A percentile compares a stretch with the other conserved stretches of the same genome.
These are phyloP conservation scores for silkworm (Bombyx mori) DNA, from an alignment of 1,140 invertebrate genomes.

Conservation along the genomic window DNA sequence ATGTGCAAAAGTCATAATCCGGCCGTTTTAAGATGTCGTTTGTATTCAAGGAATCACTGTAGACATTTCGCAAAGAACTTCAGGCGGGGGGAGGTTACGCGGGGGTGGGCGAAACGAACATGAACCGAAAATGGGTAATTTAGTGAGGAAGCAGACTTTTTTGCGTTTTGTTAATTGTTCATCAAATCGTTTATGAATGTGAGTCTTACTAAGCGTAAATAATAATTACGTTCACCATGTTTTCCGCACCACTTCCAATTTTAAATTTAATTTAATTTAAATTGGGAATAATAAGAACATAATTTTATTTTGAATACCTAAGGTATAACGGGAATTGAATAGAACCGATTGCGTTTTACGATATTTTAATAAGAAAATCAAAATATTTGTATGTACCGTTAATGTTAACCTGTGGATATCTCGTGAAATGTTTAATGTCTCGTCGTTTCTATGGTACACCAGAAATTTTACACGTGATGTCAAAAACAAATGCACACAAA, in stretches of 20 bases:
- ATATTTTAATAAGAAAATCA: conserved; percentile 1
- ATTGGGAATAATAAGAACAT: too few relatives aligned
- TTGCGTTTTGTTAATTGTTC: too few relatives aligned
- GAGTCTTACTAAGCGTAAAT: background rate
- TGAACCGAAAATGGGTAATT: conserved; percentile 49
- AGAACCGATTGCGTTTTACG: background rate
- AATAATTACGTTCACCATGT: too few relatives aligned
- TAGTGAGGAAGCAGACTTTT: conserved; percentile 42
- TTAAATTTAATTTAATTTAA: too few relatives aligned
- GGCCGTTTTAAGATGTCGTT: conserved; percentile 60
- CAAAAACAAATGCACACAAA: too few relatives aligned
- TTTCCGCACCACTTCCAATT: too few relatives aligned
- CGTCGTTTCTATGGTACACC: too few relatives aligned
- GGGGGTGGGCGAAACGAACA: conserved; percentile 32
- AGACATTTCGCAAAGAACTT: conserved; percentile 67
- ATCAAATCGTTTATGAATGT: background rate
- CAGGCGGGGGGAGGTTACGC: conserved; percentile 21
- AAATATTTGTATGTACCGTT: background rate
- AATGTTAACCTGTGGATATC: background rate
- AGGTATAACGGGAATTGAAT: too few relatives aligned
- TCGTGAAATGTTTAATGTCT: too few relatives aligned
- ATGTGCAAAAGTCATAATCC: conserved; percentile 60
- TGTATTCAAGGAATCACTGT: conserved; percentile 71
- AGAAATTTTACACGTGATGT: too few relatives aligned
- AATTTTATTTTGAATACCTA: background rate